Conservation (phyloP, 2,113 vertebrate genomes). For the Damaliscus lunatus region DNA sequence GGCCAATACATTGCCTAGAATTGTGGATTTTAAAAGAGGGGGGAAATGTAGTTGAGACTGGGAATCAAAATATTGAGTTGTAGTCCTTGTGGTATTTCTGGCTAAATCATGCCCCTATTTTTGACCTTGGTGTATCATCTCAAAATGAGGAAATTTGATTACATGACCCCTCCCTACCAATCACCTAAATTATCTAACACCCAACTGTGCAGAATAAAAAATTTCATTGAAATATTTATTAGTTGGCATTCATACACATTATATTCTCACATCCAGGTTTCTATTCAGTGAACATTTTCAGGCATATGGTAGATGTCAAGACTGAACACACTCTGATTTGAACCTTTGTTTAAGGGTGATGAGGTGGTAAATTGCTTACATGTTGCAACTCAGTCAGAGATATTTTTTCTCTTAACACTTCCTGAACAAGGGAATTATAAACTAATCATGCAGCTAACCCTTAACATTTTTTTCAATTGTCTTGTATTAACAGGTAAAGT, state of each 20-base stretch:
- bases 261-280: neutral
- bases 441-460: neutral
- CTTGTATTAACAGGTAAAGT: neutral
- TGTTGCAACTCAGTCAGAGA: neutral
- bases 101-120: neutral
- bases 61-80: neutral
- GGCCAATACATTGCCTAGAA: neutral
- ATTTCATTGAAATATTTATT: neutral
- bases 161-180: neutral
- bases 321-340: slow-evolving; percentile 7
- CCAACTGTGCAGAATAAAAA: neutral
- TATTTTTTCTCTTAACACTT: slow-evolving; percentile 39
- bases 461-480: neutral
- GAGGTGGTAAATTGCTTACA: slow-evolving; percentile 43
- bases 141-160: neutral
- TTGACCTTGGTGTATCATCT: neutral
- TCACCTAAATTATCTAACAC: neutral
- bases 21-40: neutral
- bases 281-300: neutral
- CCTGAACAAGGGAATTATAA: slow-evolving; percentile 2
- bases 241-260: neutral
- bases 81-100: neutral
- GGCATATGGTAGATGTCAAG: slow-evolving; percentile 13
- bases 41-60: neutral
- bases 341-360: slow-evolving; percentile 56